phyloP scores from a whole-genome alignment of 2,797 vertebrate species.

The Danio choprae region DNA sequence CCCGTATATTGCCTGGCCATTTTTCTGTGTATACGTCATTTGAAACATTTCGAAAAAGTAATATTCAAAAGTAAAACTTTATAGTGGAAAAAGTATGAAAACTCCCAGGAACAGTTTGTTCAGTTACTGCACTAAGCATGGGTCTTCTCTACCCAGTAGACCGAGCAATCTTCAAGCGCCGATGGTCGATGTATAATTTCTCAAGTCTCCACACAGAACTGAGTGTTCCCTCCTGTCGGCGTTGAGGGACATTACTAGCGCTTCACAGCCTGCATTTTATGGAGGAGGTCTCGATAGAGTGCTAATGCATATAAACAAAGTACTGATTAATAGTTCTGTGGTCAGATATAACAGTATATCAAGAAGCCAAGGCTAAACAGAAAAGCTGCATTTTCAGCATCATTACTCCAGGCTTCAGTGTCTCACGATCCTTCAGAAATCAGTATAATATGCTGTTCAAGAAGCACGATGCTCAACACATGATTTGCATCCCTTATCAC shows the following conservation, averaged over 20 bases:
- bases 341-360: background rate
- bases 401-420: background rate
- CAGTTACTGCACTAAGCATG: background rate
- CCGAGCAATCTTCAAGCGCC: background rate
- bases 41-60: background rate
- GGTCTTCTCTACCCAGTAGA: background rate
- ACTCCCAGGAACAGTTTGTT: background rate
- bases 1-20: background rate
- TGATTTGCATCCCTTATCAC: background rate
- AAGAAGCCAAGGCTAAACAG: background rate
- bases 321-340: background rate
- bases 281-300: background rate
- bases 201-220: constrained; percentile 18
- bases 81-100: background rate
- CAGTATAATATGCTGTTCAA: background rate
- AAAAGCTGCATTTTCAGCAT: background rate
- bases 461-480: background rate
- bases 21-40: too few species aligned
- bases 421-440: background rate
- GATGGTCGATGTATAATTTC: constrained; percentile 20
- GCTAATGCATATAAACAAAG: constrained; percentile 2
- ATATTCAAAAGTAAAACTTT: background rate
- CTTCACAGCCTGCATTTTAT: constrained; percentile 10
- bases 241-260: constrained; percentile 9
- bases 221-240: background rate